Evolutionary conservation across 2,888 invertebrate species (phyloP), one percentile per base, ranked within the genome.

Genomic region (Poecilus cupreus): DNA sequence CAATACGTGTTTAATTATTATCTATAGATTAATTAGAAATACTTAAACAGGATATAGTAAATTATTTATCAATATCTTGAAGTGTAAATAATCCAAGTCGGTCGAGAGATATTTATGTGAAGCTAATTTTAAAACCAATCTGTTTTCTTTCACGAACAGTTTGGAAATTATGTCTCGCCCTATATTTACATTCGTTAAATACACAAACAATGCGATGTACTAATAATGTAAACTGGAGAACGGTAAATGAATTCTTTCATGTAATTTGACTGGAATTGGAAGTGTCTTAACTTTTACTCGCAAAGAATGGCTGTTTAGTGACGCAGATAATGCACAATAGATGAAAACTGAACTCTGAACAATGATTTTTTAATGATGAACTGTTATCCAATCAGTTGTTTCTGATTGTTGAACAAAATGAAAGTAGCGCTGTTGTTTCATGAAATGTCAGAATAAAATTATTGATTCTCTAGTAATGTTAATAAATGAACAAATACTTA

Each of bases 231-330:
- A 51, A 76, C 32, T 76, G 20, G 32, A 54, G 37, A 54, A 51
- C 74, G 37, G 76, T 39, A 51, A 32, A 24, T 54, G 20, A 54
- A 54, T 37, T 51, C 51, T 76, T 54, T 51, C 51, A 57, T 5
- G 74, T 49, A 8, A 74, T 49, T 68, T 68, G 0, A 18, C 8
- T 6, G 4, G n/a, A 24, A 24, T 6, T 22, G n/a, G 57, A 24
- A 32, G 32, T 54, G 5, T 16, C 39, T 10, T 11, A 46, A 76
- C 76, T 76, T 76, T 76, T 76, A 76, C 76, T 76, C 20, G 54
- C 26, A 37, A 76, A 39, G 76, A 76, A 76, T 76, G 54, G 76
- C 16, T 54, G 76, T 51, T 39, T 54, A 54, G 76, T 76, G 32
- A 32, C 10, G 32, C 76, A 37, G 57, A 70, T 32, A 54, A 76